Percentiles rank a stretch among this genome's conserved stretches.
Evolutionary conservation across 2,113 vertebrate genomes (phyloP).

Genomic region (Otus sunia): DNA sequence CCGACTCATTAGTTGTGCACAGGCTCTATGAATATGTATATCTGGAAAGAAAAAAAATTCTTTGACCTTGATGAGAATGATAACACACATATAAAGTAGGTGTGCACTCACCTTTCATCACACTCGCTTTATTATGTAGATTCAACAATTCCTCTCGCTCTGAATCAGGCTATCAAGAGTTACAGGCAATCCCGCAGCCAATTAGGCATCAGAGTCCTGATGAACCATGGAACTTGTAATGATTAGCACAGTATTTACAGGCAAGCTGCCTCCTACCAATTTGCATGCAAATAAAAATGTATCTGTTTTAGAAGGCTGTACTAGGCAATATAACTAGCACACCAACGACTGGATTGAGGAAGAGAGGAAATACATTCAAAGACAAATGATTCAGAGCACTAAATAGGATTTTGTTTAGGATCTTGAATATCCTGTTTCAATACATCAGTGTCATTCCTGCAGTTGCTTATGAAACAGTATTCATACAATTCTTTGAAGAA

Average conservation of each 20-base stretch:
- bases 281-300: constrained; percentile 71
- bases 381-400: not conserved
- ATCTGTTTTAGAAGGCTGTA: not conserved
- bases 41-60: constrained; percentile 18
- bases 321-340: not conserved
- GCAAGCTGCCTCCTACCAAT: constrained; percentile 58
- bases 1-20: constrained; percentile 68
- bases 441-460: not conserved
- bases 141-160: constrained; percentile 43
- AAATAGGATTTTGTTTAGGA: not conserved
- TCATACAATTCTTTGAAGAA: not conserved
- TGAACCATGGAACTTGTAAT: constrained; percentile 62
- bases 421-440: not conserved
- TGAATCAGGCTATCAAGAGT: constrained; percentile 48
- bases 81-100: constrained; percentile 54
- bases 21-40: constrained; percentile 75
- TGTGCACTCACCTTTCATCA: constrained; percentile 34
- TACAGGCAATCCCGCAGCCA: constrained; percentile 46
- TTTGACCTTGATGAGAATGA: constrained; percentile 74
- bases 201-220: constrained; percentile 65
- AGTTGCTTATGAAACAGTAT: not conserved
- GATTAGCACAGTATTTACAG: constrained; percentile 72
- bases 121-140: constrained; percentile 64
- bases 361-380: not conserved
- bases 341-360: not conserved